Evolutionary conservation across 1,140 invertebrate genomes (phyloP), one percentile per base, ranked within the genome.

Genomic region (Penaeus vannamei): DNA sequence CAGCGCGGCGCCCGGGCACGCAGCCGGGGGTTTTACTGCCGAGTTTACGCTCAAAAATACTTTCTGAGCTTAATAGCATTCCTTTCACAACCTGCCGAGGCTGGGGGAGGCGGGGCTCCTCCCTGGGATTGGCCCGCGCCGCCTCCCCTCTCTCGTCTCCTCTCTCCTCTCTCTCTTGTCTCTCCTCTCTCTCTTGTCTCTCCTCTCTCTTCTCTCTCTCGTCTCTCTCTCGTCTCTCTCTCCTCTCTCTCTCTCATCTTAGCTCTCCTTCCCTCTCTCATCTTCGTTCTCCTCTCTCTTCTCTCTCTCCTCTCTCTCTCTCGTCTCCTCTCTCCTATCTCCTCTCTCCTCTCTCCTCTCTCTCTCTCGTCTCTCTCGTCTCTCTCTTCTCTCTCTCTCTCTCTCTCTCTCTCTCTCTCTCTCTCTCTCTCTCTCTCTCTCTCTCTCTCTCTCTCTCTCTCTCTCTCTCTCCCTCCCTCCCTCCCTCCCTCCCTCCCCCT

Each of bases 161-260:
- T 23, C 22, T 17, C 22, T 23, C 8, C 7, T 8, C 66, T 23
- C 22, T 69, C 23, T 19, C 23, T 64, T n/a, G 20, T 20, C 20
- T 29, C 20, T 29, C 29, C 20, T 14, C 20, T 14, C 3, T 26
- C 7, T 4, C 7, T 23, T 22, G 3, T 66, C 64, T 66, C 32
- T 79, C 29, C 77, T 79, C 29, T 23, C 59, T n/a, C 77, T 79
- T 46, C 32, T 79, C 29, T 32, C 36, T 23, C 77, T 79, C 29
- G 26, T 79, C 42, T 32, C 19, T 32, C 32, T 79, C 42, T 32
- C 36, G 36, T 32, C 59, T 46, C 77, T 23, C 4, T 14, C 36
- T 23, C 77, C 32, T 36, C 76, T 26, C 32, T 29, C 22, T 26
- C 72, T 3, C 29, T 36, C 29, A 22, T 36, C 29, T 20, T 76